These are phyloP conservation scores for Bucorvus abyssinicus DNA, from an alignment of 2,797 vertebrate genomes.

Conservation along the genomic window DNA sequence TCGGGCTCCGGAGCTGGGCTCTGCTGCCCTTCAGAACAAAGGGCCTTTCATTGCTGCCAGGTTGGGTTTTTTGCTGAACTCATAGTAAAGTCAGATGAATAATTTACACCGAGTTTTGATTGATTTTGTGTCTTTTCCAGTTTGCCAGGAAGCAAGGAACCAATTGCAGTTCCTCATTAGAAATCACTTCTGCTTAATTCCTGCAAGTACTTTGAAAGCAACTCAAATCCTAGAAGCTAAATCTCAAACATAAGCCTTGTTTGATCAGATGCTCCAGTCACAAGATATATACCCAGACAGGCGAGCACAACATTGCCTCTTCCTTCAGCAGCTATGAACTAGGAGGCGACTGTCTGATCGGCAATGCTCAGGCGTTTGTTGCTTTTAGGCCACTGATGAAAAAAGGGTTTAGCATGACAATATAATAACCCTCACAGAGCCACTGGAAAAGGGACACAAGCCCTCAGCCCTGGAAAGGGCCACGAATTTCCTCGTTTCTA, in stretches of 20 bases:
- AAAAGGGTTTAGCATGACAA: background rate
- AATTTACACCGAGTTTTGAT: constrained; percentile 27
- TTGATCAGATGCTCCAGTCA: background rate
- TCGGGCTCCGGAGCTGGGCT: background rate
- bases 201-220: background rate
- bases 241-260: background rate
- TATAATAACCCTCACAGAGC: background rate
- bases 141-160: constrained; percentile 7
- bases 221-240: background rate
- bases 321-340: background rate
- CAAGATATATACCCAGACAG: background rate
- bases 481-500: background rate
- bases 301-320: background rate
- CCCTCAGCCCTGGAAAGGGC: background rate
- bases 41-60: background rate
- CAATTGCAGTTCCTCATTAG: constrained; percentile 5
- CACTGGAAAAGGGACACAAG: background rate
- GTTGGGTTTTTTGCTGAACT: background rate
- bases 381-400: background rate
- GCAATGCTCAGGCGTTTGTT: background rate
- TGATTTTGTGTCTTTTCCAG: constrained; percentile 41
- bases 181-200: constrained; percentile 30
- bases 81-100: background rate
- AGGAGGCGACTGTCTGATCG: background rate
- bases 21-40: background rate